Conservation (phyloP, 2,113 vertebrate genomes). For the Pterophyllum scalare region DNA sequence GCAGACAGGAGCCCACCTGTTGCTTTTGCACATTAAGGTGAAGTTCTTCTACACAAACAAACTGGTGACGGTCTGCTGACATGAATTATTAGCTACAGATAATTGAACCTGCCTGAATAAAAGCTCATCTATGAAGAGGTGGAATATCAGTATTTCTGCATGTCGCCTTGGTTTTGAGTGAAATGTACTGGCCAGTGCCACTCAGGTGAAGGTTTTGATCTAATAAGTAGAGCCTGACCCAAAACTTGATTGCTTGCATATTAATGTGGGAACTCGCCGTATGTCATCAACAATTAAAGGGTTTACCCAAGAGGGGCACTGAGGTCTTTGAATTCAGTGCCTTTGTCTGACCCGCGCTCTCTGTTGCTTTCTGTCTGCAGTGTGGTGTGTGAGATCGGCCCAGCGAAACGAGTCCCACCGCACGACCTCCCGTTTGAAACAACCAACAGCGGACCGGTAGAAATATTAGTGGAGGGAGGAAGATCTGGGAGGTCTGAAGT, state of each 20-base stretch:
- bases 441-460: slow-evolving; percentile 50
- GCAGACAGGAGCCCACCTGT: background rate
- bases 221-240: background rate
- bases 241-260: background rate
- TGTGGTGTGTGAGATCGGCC: slow-evolving; percentile 81
- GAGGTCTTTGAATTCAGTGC: background rate
- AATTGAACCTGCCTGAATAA: background rate
- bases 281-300: background rate
- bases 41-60: background rate
- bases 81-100: background rate
- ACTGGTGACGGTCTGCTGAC: background rate
- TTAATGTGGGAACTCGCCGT: background rate
- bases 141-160: background rate
- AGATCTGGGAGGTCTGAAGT: slow-evolving; percentile 55
- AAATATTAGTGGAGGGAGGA: slow-evolving; percentile 71
- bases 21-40: background rate
- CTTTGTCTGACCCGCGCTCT: background rate
- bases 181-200: background rate
- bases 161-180: background rate
- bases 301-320: background rate
- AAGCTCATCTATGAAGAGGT: background rate
- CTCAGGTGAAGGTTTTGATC: background rate
- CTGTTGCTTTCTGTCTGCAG: slow-evolving; percentile 54
- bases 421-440: slow-evolving; percentile 43
- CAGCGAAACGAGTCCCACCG: slow-evolving; percentile 4